These are phyloP conservation scores for Agriotes lineatus DNA, from an alignment of 2,888 invertebrate species.

Conservation along the genomic window DNA sequence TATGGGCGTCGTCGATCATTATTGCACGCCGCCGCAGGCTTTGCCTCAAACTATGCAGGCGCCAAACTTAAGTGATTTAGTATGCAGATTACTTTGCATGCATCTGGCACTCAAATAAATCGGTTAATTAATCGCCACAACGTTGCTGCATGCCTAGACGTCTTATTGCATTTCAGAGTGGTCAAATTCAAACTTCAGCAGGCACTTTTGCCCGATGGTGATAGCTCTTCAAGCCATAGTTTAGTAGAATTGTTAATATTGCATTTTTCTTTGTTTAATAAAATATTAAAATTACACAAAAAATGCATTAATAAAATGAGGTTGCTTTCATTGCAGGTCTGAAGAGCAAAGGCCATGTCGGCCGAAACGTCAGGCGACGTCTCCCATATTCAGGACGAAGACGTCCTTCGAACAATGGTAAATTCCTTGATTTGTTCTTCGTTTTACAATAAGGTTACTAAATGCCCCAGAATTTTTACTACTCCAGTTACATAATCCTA, in stretches of 20 bases:
- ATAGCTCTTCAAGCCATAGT: no score
- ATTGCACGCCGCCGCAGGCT: background rate
- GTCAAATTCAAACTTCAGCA: background rate
- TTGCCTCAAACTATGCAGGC: constrained; percentile 2
- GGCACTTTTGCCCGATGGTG: background rate
- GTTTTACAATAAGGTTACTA: background rate
- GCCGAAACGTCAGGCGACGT: constrained; percentile 72
- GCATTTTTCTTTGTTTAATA: background rate
- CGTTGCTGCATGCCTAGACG: background rate
- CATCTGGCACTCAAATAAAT: constrained; percentile 17
- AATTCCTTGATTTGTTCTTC: constrained; percentile 19
- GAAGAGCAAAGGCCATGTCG: constrained; percentile 54
- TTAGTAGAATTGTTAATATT: no score
- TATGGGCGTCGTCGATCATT: background rate
- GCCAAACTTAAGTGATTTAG: constrained; percentile 11
- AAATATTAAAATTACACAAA: no score
- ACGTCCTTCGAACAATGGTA: constrained; percentile 83
- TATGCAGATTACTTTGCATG: constrained; percentile 1
- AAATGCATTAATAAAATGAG: no score
- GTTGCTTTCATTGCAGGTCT: constrained; percentile 29
- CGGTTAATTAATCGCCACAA: constrained; percentile 3
- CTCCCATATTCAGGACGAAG: constrained; percentile 80
- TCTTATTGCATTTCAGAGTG: constrained; percentile 10
- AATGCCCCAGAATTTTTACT: background rate
- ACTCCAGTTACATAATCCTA: no score